Evolutionary conservation across 2,113 vertebrate genomes (phyloP).

Genomic region (Hyaena hyaena): DNA sequence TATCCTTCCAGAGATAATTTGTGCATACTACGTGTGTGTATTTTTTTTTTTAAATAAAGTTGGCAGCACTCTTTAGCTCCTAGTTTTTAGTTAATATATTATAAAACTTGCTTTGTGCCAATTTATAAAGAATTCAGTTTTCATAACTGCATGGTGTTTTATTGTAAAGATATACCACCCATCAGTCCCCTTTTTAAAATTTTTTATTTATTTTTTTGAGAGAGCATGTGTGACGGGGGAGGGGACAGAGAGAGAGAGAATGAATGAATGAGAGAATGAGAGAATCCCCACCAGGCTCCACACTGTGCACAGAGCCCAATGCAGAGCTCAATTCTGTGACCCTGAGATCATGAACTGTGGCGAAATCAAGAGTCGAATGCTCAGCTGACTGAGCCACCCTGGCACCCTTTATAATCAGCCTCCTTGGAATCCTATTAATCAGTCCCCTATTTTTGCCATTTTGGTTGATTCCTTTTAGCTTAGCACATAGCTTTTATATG

Average conservation of each 20-base stretch:
- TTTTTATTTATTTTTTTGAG: too few species aligned
- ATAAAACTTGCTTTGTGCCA: background rate
- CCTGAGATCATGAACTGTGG: too few species aligned
- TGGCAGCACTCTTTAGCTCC: background rate
- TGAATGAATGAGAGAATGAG: too few species aligned
- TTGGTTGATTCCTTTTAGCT: background rate
- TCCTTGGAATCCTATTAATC: background rate
- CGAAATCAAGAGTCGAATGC: too few species aligned
- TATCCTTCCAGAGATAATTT: constrained; percentile 3
- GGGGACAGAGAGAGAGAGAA: too few species aligned
- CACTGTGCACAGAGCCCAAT: too few species aligned
- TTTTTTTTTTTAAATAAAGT: background rate
- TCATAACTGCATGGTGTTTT: background rate
- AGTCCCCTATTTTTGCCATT: background rate
- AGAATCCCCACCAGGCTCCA: too few species aligned
- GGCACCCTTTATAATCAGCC: background rate
- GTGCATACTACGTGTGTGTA: background rate
- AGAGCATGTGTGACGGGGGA: too few species aligned
- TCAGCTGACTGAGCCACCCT: too few species aligned
- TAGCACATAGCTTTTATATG: background rate
- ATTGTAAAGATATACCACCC: background rate
- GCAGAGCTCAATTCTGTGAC: too few species aligned
- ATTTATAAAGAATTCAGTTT: background rate
- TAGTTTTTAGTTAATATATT: background rate
- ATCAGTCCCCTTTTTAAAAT: background rate